phyloP scores from a whole-genome alignment of 2,113 vertebrate species.

The Ursus arctos region DNA sequence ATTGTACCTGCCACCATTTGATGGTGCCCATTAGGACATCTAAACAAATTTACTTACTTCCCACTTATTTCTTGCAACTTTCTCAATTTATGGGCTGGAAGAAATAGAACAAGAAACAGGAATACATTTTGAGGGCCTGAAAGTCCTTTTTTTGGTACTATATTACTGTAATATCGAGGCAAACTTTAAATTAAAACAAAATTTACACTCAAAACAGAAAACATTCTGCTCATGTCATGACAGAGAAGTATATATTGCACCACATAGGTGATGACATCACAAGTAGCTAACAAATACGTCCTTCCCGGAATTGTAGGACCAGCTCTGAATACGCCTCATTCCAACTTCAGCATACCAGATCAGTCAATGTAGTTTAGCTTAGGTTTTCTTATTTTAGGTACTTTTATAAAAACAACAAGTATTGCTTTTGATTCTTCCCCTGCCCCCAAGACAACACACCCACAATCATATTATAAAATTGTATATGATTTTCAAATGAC shows the following conservation, averaged over 20 bases:
- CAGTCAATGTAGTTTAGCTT: neutral
- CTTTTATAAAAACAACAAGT: neutral
- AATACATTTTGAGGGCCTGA: neutral
- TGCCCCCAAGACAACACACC: neutral
- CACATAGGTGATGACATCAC: neutral
- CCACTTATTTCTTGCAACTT: neutral
- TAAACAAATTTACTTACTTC: constrained; percentile 10
- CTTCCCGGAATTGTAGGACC: neutral
- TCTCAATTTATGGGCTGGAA: neutral
- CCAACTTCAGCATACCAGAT: neutral
- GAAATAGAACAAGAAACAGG: constrained; percentile 13
- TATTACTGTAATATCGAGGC: neutral
- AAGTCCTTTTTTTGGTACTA: neutral
- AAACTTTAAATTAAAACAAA: constrained; percentile 37
- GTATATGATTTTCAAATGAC: neutral
- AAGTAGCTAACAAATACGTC: neutral
- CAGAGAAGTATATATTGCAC: neutral
- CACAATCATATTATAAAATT: neutral
- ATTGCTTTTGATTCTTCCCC: neutral
- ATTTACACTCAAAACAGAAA: neutral
- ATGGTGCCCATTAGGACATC: neutral
- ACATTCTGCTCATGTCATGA: neutral
- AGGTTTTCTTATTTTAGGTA: constrained; percentile 4
- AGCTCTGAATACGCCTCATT: neutral
- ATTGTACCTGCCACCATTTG: neutral